Conservation (phyloP, 2,113 vertebrate genomes). For the Otis tarda region DNA sequence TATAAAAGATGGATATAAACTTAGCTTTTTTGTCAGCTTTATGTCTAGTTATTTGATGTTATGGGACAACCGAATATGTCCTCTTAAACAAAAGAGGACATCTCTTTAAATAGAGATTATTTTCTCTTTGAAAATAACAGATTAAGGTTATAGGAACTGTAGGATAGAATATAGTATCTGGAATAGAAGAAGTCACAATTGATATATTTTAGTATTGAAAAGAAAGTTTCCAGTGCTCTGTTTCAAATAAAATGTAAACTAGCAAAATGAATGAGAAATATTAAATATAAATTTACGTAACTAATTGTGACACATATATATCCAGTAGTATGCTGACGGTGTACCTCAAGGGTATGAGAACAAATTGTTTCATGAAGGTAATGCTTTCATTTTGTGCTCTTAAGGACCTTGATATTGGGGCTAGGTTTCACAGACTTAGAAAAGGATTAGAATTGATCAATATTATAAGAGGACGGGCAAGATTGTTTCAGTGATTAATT, state of each 20-base stretch:
- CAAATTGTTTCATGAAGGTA: constrained; percentile 42
- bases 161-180: not conserved
- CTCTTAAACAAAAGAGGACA: not conserved
- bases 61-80: not conserved
- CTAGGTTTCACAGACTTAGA: constrained; percentile 29
- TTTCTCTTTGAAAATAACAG: not conserved
- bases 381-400: constrained; percentile 55
- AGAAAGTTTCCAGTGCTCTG: not conserved
- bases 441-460: constrained; percentile 66
- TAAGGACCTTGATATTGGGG: constrained; percentile 12
- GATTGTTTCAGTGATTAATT: constrained; percentile 72
- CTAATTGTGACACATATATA: not conserved
- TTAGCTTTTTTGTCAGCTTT: not conserved
- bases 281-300: not conserved
- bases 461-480: constrained; percentile 38
- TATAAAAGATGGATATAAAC: not conserved
- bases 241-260: not conserved
- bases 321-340: not conserved
- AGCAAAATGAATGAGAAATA: not conserved
- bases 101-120: not conserved
- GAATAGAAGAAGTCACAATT: not conserved
- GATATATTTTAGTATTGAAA: not conserved
- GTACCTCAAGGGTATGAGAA: constrained; percentile 7
- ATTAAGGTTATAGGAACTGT: not conserved
- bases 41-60: not conserved